Base-by-base conservation (phyloP, 2,113 vertebrate genomes). In the Spea bombifrons region DNA sequence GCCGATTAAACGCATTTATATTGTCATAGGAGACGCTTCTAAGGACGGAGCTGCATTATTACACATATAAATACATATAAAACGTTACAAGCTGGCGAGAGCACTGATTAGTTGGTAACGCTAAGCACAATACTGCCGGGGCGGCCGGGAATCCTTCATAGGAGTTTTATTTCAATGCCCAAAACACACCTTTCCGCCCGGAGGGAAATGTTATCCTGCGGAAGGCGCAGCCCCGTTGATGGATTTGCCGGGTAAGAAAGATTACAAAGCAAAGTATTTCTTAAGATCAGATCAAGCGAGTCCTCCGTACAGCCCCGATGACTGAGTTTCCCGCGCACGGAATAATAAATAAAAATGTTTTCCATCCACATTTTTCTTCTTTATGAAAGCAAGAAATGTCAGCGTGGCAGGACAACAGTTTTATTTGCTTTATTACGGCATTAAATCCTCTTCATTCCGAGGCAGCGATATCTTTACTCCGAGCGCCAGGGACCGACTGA, bases 381-480 rank as follows among this genome's bases (percentile, higher is more conserved):
- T 48, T 44, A 8, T 45, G 44, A 65, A 50, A 59, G 61, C 17
- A 4, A 52, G 70, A 59, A 52, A 9, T 78, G 69, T 71, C 76
- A 71, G 76, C 16, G 68, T 16, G 68, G 46, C 46, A 64, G 5
- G 67, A 77, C 67, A 70, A 57, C 76, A 65, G 76, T 78, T 78
- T 71, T 78, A 64, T 65, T 78, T 48, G 63, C 15, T 77, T 73
- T 66, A 78, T 48, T 79, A 44, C 63, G 1, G 44, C 66, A 65
- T 73, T 79, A 73, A 59, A 79, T 67, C 53, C 68, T 72, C 7
- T 64, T 79, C 61, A 43, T 79, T 70, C 17, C 50, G 47, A 49
- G 16, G 10, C 53, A 46, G 48, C 46, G 49, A 79, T 79, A 66
- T 73, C 65, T 73, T 52, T 64, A 66, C 4, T 7, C 13, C 16